Percentiles rank a stretch among this genome's conserved stretches.
phyloP scores from a whole-genome alignment of 2,888 invertebrate genomes.

The Perdita meconis region DNA sequence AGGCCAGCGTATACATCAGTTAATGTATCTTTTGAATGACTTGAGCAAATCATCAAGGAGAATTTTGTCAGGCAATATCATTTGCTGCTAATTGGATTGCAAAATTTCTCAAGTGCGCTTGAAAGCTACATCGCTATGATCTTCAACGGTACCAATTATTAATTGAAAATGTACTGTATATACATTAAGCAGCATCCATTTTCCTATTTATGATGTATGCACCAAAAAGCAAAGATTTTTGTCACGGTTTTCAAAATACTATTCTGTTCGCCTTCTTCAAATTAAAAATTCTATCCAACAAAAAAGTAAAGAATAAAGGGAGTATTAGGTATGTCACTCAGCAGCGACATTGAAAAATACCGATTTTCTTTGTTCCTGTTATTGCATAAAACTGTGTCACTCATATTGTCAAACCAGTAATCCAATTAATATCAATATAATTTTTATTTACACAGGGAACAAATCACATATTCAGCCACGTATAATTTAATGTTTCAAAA shows the following conservation, averaged over 20 bases:
- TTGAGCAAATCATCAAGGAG: no score
- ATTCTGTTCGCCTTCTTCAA: no score
- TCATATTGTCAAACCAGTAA: not conserved
- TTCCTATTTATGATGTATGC: no score
- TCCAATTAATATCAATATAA: not conserved
- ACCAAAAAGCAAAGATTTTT: no score
- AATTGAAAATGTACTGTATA: no score
- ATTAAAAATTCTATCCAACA: no score
- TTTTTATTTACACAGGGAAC: not conserved
- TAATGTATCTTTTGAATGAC: not conserved
- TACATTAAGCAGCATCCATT: no score
- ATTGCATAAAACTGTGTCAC: not conserved
- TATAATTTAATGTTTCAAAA: not conserved
- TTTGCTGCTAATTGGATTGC: not conserved
- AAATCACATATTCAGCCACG: not conserved
- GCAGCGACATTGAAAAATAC: not conserved
- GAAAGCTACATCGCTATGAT: not conserved
- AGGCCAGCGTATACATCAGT: not conserved
- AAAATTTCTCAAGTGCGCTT: not conserved
- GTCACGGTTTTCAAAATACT: no score
- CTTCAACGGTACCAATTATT: no score
- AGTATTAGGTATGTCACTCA: not conserved
- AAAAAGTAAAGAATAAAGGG: not conserved
- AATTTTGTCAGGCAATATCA: not conserved
- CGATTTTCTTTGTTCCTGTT: not conserved